Evolutionary conservation across 2,888 invertebrate genomes (phyloP).

Genomic region (Heliconius hortense): DNA sequence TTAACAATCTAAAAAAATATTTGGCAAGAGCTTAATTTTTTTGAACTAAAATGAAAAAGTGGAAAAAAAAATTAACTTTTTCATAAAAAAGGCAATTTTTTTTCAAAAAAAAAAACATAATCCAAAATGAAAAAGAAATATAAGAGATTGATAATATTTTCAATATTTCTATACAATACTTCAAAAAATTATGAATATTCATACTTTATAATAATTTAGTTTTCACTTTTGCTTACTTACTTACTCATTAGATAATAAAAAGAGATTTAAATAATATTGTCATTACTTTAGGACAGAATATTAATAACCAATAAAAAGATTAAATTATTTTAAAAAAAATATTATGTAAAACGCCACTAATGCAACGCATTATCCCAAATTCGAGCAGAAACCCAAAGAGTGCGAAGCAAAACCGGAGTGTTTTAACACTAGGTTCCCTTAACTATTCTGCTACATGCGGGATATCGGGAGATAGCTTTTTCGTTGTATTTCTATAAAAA

Average conservation of each 20-base stretch:
- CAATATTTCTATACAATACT: conserved; percentile 13
- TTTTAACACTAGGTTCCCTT: too few species aligned
- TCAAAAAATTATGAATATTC: conserved; percentile 17
- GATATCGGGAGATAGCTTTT: neutral
- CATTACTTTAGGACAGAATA: too few species aligned
- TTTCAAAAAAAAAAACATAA: too few species aligned
- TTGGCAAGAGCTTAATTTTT: conserved; percentile 2
- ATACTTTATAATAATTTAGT: neutral
- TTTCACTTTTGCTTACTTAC: neutral
- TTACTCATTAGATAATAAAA: neutral
- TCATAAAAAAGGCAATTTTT: neutral
- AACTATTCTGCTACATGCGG: neutral
- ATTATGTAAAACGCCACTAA: too few species aligned
- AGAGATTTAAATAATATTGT: neutral
- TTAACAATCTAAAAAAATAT: neutral
- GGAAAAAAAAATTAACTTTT: neutral
- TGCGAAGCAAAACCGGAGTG: too few species aligned
- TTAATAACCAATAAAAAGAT: neutral
- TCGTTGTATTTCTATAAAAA: neutral
- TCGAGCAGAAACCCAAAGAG: neutral
- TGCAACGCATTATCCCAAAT: neutral
- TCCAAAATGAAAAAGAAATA: neutral
- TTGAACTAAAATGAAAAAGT: neutral
- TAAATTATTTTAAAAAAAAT: neutral
- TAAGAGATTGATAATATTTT: conserved; percentile 12